Evolutionary conservation across 2,888 invertebrate genomes (phyloP).

Genomic region (Sinelater perroti): DNA sequence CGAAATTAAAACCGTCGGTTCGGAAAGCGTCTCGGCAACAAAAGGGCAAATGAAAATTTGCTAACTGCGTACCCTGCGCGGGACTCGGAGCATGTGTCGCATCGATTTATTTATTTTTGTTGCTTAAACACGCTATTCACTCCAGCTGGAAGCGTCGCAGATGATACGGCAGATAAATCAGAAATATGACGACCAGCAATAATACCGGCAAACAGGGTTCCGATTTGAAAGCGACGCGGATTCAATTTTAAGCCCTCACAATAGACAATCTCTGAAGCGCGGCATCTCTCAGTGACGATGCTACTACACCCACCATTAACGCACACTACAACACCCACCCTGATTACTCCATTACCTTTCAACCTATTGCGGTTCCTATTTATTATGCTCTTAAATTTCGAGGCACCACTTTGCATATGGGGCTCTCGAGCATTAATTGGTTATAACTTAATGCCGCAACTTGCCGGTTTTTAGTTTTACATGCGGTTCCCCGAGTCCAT

Average conservation of each 20-base stretch:
- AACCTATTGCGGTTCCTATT: constrained; percentile 34
- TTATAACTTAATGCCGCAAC: constrained; percentile 2
- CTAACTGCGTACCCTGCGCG: no score
- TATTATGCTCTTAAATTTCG: constrained; percentile 34
- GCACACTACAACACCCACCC: constrained; percentile 43
- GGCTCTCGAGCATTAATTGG: constrained; percentile 17
- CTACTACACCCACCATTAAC: constrained; percentile 46
- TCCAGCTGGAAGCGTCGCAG: no score
- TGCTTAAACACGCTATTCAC: no score
- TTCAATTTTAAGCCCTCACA: constrained; percentile 51
- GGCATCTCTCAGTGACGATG: constrained; percentile 48
- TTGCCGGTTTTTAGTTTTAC: no score
- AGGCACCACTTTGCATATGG: constrained; percentile 26
- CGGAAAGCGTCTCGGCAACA: no score
- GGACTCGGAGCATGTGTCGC: no score
- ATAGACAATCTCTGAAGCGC: constrained; percentile 53
- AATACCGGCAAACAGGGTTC: constrained; percentile 41
- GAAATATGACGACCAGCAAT: constrained; percentile 30
- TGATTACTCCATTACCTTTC: constrained; percentile 42
- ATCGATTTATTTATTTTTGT: no score
- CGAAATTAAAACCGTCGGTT: no score
- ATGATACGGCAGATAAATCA: no score
- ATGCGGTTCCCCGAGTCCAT: no score
- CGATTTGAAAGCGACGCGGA: constrained; percentile 49
- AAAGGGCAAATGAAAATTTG: no score